Evolutionary conservation across 2,113 vertebrate genomes (phyloP).

Genomic region (Tursiops truncatus): DNA sequence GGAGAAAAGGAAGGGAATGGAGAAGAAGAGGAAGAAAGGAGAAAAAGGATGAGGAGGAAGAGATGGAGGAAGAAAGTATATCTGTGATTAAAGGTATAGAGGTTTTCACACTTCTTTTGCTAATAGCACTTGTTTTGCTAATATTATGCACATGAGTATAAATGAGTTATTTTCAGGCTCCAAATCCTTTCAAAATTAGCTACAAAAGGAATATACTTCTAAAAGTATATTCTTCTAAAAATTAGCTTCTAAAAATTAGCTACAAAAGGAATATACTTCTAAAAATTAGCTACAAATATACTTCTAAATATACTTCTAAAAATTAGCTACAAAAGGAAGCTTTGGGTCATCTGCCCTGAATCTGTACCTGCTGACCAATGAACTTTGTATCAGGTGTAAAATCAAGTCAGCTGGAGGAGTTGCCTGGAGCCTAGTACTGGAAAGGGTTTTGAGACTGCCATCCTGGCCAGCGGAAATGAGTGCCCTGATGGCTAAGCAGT

Average conservation of each 20-base stretch:
- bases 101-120: background rate
- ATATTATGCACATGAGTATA: background rate
- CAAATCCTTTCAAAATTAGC: background rate
- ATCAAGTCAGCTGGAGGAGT: background rate
- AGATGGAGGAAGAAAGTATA: background rate
- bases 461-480: background rate
- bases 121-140: slow-evolving; percentile 9
- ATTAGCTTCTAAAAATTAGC: background rate
- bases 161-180: background rate
- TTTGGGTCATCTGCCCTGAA: background rate
- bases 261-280: background rate
- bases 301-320: background rate
- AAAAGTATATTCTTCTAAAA: too few relatives aligned
- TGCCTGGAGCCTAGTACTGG: background rate
- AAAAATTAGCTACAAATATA: background rate
- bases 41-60: background rate
- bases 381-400: background rate
- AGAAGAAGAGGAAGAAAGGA: background rate
- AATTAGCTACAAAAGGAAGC: background rate
- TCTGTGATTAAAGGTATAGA: background rate
- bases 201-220: background rate
- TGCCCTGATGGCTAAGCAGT: fast-evolving
- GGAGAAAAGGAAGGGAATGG: background rate
- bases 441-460: background rate
- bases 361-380: background rate